Base-by-base conservation (phyloP, 1,140 invertebrate species). In the Lucilia sericata region DNA sequence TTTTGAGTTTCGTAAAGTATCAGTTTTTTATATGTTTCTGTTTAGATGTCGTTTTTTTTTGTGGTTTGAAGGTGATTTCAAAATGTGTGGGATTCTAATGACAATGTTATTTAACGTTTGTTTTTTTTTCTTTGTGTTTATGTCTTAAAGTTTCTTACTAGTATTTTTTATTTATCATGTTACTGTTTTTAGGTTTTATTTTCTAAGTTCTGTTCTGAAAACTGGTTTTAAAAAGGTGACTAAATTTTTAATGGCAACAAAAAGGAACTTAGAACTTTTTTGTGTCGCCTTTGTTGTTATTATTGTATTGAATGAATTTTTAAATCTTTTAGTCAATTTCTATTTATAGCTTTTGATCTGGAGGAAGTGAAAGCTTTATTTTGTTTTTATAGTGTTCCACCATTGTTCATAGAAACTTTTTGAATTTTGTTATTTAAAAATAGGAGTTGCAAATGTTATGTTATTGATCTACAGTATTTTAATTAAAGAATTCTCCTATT, bases 1-100 rank as follows among this genome's bases (percentile, higher is more conserved):
- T 17, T 55, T 30, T 12, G 17, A 55, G 51, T 55, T 55, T 55
- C 51, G 51, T 55, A 55, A 55, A 55, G 51, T 55, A 55, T 55
- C 17, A 55, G 25, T 55, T 55, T 55, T n/a, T 74, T 55, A 55
- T 55, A 17, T 74, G 21, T 17, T 34, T 10, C 34, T 74, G 10
- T 76, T 30, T 2, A 30, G 25, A 30, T 30, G 25, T 30, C n/a
- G 25, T 30, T 76, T 36, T 17, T 42, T 36, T 76, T 34, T 75
- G 74, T 75, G 74, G 30, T 76, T 76, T 76, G 74, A 76, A 76
- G 74, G 74, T 76, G 74, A 76, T 76, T 76, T 76, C 74, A 76
- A 76, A 76, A 76, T 76, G 74, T 76, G 74, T 76, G 74, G 74
- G 74, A 76, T 76, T 76, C 74, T 76, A 76, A 76, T 76, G 74